Percentiles rank a stretch among this genome's conserved stretches.
These are phyloP conservation scores for Listronotus oregonensis DNA, from an alignment of 1,140 invertebrate genomes.

Conservation along the genomic window DNA sequence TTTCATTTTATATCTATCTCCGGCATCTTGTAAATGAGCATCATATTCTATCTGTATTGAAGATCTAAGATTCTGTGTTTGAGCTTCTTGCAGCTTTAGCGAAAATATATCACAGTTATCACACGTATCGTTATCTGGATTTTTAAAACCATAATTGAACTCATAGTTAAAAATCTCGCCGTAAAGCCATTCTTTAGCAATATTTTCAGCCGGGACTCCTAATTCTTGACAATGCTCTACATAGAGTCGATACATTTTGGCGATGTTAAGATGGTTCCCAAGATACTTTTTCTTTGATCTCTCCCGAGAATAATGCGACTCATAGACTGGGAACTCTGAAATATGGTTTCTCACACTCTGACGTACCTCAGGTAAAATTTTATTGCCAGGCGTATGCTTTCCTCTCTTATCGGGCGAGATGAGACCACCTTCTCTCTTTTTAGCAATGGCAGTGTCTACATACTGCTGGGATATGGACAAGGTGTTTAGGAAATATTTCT, in stretches of 20 bases:
- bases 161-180: slow-evolving; percentile 1
- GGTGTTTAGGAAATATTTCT: slow-evolving; percentile 1
- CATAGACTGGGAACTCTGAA: too few relatives aligned
- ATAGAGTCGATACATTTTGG: too few relatives aligned
- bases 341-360: neutral
- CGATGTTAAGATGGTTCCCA: too few relatives aligned
- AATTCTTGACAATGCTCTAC: neutral
- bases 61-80: too few relatives aligned
- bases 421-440: neutral
- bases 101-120: too few relatives aligned
- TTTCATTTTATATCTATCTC: slow-evolving; percentile 11
- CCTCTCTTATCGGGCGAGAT: neutral
- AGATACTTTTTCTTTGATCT: too few relatives aligned
- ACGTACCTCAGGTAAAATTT: slow-evolving; percentile 1
- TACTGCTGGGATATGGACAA: neutral
- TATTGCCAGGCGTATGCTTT: slow-evolving; percentile 1
- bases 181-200: slow-evolving; percentile 1
- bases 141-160: slow-evolving; percentile 1
- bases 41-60: slow-evolving; percentile 9
- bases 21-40: slow-evolving; percentile 3
- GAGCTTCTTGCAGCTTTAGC: too few relatives aligned
- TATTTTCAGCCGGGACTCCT: too few relatives aligned
- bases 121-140: neutral
- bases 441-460: slow-evolving; percentile 6
- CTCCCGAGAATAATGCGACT: too few relatives aligned